Evolutionary conservation across 64 coral and sea anemone species (phyloP), one percentile per base, ranked within the genome.

Genomic region (Acropora tenuis): DNA sequence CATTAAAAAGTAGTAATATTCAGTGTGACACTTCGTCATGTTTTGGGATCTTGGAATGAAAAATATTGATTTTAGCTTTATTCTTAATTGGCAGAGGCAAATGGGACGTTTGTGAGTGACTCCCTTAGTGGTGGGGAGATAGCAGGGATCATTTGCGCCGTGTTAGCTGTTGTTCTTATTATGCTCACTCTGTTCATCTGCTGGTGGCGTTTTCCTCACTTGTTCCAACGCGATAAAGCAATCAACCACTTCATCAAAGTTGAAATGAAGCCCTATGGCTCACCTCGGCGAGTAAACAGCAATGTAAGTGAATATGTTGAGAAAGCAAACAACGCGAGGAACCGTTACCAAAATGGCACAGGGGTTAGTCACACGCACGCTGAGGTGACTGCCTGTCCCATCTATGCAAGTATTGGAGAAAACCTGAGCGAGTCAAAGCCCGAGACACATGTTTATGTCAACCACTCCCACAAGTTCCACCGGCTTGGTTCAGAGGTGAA

Each of bases 181-280:
- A 9, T 95, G 69, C 12, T 57, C 30, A 30, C 30, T 3, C 50
- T 87, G 11, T 87, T 97, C 16, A 12, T 88, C 43, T 97, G 95
- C 59, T 97, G 89, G 76, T 91, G 92, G 92, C 87, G 89, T 13
- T 97, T 82, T 68, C 61, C 75, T 71, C 68, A 89, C 47, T 90
- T 82, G 80, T 80, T 91, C 6, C 92, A 94, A 5, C 88, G 91
- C 19, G 80, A 97, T 53, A 89, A 92, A 5, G 87, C 92, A 15
- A 94, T 97, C 53, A 93, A 97, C 58, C 73, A 87, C 40, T 97
- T 97, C n/a, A 97, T 97, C 55, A 92, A 92, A 47, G 86, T 92
- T 45, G 95, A 97, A 67, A 41, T 97, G 48, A 72, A 82, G 57
- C 92, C 92, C 5, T 46, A 75, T 46, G 80, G 69, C 8, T 50